Evolutionary conservation across 1,140 invertebrate species (phyloP), one percentile per base, ranked within the genome.

Genomic region (Pseudachorutes palmiensis): DNA sequence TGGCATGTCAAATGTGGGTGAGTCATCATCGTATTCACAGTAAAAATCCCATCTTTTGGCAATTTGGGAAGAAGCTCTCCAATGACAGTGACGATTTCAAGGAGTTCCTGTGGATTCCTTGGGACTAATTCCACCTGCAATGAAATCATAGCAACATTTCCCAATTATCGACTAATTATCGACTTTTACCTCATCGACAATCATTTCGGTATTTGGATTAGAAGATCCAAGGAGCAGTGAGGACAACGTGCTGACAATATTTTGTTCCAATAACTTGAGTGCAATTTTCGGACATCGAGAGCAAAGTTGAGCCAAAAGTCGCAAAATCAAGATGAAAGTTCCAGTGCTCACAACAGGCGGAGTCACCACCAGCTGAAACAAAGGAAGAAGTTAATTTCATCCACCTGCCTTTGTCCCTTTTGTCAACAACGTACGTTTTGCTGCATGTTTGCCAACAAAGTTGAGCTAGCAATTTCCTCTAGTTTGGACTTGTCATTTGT

Each of bases 221-320:
- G 86, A 82, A 64, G 88, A 88, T 55, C 93, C 92, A 45, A 93
- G 92, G 55, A 97, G 82, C 70, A 98, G 82, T 79, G 92, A 95
- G 69, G 92, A 86, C 68, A 98, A 78, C 0, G 94, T 98, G 76
- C 94, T 92, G 58, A 92, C 92, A 76, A 98, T 97, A 78, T 96
- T 96, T 77, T 95, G 90, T 79, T 92, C 90, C 19, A 98, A 81
- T 51, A 98, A 81, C 24, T 89, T 85, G 59, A 95, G 86, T 62
- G 94, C 94, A 74, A 98, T 80, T 78, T 94, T 90, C 22, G 93
- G 92, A 82, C 94, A 97, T 75, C 88, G 89, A 70, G 87, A 86
- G 78, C 94, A 97, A 90, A 98, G 94, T 66, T 95, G 85, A 76
- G 92, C 92, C 77, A 98, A 80, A 89, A 97, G 95, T 72, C 94